A percentile compares a stretch with the other conserved stretches of the same genome.
Conservation (phyloP, 2,888 invertebrate genomes). For the Acleris holmiana region DNA sequence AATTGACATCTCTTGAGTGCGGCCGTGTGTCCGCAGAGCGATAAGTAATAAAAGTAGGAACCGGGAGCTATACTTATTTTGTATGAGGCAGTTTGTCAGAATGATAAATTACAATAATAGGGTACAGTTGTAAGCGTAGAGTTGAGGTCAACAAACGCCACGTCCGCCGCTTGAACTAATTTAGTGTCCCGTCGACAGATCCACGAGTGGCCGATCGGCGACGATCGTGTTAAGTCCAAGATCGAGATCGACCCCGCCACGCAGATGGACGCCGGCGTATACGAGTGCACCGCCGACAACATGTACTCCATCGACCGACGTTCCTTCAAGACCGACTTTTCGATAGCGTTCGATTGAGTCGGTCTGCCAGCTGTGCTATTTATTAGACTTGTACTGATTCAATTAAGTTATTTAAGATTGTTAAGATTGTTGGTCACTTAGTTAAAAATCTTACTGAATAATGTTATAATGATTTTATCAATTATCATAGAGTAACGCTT, state of each 20-base stretch:
- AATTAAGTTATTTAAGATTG: conserved; percentile 10
- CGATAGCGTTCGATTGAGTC: conserved; percentile 92
- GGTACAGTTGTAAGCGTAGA: background rate
- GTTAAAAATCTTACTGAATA: background rate
- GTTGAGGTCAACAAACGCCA: conserved; percentile 9
- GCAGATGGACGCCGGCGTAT: conserved; percentile 98
- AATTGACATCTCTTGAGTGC: too few relatives aligned
- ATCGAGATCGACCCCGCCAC: conserved; percentile 97
- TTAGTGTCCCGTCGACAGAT: conserved; percentile 81
- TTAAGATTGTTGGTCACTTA: background rate
- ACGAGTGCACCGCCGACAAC: conserved; percentile 97
- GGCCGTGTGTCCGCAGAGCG: too few relatives aligned
- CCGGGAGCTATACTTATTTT: too few relatives aligned
- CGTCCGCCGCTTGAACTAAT: conserved; percentile 16
- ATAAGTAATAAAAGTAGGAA: too few relatives aligned
- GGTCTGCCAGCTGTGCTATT: background rate
- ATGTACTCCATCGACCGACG: conserved; percentile 96
- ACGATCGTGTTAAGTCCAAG: conserved; percentile 94
- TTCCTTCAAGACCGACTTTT: conserved; percentile 97
- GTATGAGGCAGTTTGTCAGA: too few relatives aligned
- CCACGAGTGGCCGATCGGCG: conserved; percentile 94
- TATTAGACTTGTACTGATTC: conserved; percentile 15
- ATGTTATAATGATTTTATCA: background rate
- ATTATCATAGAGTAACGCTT: background rate
- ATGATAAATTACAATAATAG: too few relatives aligned